Evolutionary conservation across 2,113 vertebrate species (phyloP), one percentile per base, ranked within the genome.

Genomic region (Cyanoderma ruficeps): DNA sequence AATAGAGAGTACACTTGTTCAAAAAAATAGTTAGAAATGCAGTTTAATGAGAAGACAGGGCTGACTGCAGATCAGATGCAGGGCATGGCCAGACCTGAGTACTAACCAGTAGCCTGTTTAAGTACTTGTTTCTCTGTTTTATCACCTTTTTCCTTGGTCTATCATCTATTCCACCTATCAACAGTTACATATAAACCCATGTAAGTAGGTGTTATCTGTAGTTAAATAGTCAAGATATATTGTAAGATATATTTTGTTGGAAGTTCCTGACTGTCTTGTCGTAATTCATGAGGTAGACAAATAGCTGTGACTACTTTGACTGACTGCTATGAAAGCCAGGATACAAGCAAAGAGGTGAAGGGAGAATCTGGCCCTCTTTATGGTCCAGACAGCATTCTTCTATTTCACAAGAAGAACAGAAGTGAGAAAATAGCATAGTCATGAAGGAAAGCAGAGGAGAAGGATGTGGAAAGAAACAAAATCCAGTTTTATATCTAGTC

Each of bases 1-100:
- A 44, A 64, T 3, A 77, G 11, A 76, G 6, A 25, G 15, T 33
- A 17, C 0, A 0, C 2, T 60, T 8, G 7, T 56, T 44, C 25
- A 75, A 20, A 37, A 76, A 49, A 65, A 70, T 49, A 81, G 22
- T 25, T 61, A 74, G n/a, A 70, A 79, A 75, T 50, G 7, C 15
- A 35, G 3, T 63, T 79, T 69, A 31, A 28, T 13, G 11, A 42
- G 50, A 70, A 80, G 33, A 33, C 7, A 55, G 35, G 21, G 33
- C 6, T 55, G 28, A 22, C 9, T 60, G 7, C 12, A 52, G 35
- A 37, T 30, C 21, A 71, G 9, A 61, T 56, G 30, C 8, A 52
- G 13, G 15, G 7, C 19, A 42, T 47, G 15, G 13, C 8, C 23
- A 61, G 41, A 31, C 16, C 18, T 31, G 16, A 61, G 8, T 67